These are phyloP conservation scores for Gracilinanus agilis DNA, from an alignment of 2,113 vertebrate genomes.

Conservation along the genomic window DNA sequence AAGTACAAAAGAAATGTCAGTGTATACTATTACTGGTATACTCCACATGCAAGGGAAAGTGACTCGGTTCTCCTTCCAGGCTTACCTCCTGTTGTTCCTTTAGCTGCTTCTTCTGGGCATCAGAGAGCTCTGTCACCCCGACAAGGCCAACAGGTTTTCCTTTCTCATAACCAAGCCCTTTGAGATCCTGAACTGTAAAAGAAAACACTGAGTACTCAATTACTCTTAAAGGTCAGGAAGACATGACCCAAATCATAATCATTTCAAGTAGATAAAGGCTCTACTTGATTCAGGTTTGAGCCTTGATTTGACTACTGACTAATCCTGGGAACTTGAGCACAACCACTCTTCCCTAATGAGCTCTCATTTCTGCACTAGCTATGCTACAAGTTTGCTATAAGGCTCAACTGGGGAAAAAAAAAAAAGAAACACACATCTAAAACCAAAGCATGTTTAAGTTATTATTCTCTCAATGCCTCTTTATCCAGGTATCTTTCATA, in stretches of 20 bases:
- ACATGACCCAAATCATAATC: fast-evolving
- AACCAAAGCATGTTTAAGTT: neutral
- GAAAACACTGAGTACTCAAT: neutral
- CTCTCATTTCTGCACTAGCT: neutral
- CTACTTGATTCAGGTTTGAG: neutral
- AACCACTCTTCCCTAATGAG: neutral
- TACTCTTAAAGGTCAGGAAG: fast-evolving
- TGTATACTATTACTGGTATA: neutral
- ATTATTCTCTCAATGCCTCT: neutral
- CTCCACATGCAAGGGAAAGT: neutral
- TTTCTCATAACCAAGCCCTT: conserved; percentile 96
- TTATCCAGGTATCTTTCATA: neutral
- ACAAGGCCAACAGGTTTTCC: conserved; percentile 96
- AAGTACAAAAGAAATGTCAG: neutral
- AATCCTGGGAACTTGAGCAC: neutral
- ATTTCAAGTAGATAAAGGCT: neutral
- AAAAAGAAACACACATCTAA: neutral
- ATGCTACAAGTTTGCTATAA: neutral
- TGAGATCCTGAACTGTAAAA: conserved; percentile 93
- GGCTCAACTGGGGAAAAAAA: neutral
- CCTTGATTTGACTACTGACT: neutral
- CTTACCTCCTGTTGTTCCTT: conserved; percentile 98
- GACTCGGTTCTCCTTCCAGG: neutral
- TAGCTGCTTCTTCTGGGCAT: conserved; percentile 96
- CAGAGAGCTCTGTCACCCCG: conserved; percentile 96